Conservation (phyloP, 2,797 vertebrate species). For the Melanitta fusca region DNA sequence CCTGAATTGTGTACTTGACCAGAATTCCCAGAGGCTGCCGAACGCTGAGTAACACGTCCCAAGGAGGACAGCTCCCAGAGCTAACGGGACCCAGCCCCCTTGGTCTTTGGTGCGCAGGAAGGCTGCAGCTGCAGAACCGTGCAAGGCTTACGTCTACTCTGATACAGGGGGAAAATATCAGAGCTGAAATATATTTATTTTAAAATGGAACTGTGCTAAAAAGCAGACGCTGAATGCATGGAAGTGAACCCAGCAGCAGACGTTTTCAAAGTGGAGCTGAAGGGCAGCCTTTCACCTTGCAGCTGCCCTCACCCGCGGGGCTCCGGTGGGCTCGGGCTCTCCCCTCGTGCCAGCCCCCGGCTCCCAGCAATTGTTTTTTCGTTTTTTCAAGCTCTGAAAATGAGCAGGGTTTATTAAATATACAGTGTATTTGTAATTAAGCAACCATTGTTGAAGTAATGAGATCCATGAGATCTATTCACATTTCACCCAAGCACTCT, state of each 20-base stretch:
- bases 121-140: background rate
- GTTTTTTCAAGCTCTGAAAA: too few relatives aligned
- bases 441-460: background rate
- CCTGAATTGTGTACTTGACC: too few relatives aligned
- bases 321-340: too few relatives aligned
- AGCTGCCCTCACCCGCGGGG: too few relatives aligned
- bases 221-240: background rate
- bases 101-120: background rate
- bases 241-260: background rate
- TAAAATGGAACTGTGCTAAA: background rate
- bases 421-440: background rate
- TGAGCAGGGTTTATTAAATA: conserved; percentile 15
- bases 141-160: background rate
- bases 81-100: background rate
- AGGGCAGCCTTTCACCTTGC: background rate
- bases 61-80: background rate
- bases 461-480: background rate
- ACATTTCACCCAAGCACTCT: background rate
- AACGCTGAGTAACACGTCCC: background rate
- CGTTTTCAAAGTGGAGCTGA: background rate
- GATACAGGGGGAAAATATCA: background rate
- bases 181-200: too few relatives aligned
- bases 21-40: background rate
- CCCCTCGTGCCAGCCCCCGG: too few relatives aligned
- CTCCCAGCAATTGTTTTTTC: too few relatives aligned